Conservation (phyloP, 2,797 vertebrate species). For the Melanotaenia maccullochi region DNA sequence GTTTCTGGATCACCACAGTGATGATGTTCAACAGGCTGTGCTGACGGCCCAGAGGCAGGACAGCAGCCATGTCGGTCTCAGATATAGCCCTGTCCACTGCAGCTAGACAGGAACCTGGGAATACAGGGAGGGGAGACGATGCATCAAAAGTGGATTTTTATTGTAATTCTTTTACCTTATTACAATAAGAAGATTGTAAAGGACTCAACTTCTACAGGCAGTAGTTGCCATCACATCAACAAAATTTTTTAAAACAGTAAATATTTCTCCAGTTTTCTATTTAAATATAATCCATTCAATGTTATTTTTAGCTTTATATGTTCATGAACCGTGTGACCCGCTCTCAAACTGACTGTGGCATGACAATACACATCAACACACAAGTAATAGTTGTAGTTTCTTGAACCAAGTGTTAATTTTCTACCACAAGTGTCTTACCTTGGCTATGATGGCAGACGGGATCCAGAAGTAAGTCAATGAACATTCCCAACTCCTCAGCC, state of each 20-base stretch:
- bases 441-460: constrained; percentile 87
- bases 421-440: constrained; percentile 74
- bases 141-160: too few relatives aligned
- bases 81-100: constrained; percentile 86
- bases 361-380: neutral
- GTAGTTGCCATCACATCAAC: too few relatives aligned
- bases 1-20: constrained; percentile 89
- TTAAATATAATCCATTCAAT: too few relatives aligned
- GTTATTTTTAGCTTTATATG: neutral
- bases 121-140: neutral
- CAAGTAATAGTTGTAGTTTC: too few relatives aligned
- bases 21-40: constrained; percentile 92
- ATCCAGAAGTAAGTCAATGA: constrained; percentile 93
- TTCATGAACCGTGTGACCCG: neutral
- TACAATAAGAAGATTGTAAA: too few relatives aligned
- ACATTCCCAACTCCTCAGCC: constrained; percentile 90
- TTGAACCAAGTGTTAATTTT: neutral
- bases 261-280: too few relatives aligned
- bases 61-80: constrained; percentile 82
- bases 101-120: constrained; percentile 83
- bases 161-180: too few relatives aligned
- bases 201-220: too few relatives aligned
- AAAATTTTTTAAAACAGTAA: too few relatives aligned
- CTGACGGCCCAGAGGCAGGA: constrained; percentile 94
- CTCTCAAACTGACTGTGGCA: neutral